Evolutionary conservation across 2,888 invertebrate species (phyloP).

Genomic region (Calephelis perditalis): DNA sequence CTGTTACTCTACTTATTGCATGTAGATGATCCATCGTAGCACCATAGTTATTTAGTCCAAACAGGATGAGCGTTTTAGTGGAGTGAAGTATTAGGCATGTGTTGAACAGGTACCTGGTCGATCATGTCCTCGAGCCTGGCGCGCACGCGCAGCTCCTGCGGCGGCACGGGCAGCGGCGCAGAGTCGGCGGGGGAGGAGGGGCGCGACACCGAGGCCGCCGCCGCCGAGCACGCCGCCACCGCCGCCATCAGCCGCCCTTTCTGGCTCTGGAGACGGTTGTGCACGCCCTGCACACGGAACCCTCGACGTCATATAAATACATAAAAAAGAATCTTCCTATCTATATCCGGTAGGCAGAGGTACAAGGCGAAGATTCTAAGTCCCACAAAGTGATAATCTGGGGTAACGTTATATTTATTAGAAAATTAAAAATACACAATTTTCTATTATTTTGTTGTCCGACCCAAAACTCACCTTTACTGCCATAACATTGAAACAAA

Average conservation of each 20-base stretch:
- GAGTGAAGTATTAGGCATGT: background rate
- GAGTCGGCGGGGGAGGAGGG: constrained; percentile 94
- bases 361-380: too few relatives aligned
- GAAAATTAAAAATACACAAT: too few relatives aligned
- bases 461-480: background rate
- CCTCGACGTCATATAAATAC: too few relatives aligned
- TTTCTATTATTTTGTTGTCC: too few relatives aligned
- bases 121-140: constrained; percentile 93
- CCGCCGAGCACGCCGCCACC: constrained; percentile 95
- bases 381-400: too few relatives aligned
- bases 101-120: constrained; percentile 85
- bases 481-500: too few relatives aligned
- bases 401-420: too few relatives aligned
- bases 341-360: too few relatives aligned
- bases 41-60: too few relatives aligned
- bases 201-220: constrained; percentile 92
- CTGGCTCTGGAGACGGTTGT: constrained; percentile 92
- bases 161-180: constrained; percentile 90
- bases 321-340: background rate
- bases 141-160: constrained; percentile 89
- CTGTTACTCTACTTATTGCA: too few relatives aligned
- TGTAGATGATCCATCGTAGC: too few relatives aligned
- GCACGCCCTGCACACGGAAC: constrained; percentile 69
- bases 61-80: background rate
- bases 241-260: constrained; percentile 91